These are phyloP conservation scores for Andrena minutula DNA, from an alignment of 2,888 invertebrate genomes.

Conservation along the genomic window DNA sequence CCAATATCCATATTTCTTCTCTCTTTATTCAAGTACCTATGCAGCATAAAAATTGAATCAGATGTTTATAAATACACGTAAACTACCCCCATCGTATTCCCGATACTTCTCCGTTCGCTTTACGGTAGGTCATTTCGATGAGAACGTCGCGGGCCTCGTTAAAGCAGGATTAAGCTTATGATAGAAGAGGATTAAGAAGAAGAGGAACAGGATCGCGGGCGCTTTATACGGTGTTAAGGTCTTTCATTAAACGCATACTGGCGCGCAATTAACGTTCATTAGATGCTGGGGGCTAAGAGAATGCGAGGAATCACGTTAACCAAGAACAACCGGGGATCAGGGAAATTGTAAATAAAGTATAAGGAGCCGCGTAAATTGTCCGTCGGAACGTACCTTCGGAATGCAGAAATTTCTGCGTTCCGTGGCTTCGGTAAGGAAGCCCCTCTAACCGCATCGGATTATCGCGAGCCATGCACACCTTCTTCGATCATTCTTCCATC, in stretches of 20 bases:
- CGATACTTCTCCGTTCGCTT: too few species aligned
- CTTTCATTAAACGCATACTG: conserved; percentile 47
- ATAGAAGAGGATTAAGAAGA: conserved; percentile 10
- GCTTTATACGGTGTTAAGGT: conserved; percentile 51
- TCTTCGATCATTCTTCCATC: conserved; percentile 57
- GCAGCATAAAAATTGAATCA: too few species aligned
- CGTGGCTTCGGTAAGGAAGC: conserved; percentile 31
- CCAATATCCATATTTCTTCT: too few species aligned
- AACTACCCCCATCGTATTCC: too few species aligned
- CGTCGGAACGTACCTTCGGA: conserved; percentile 54
- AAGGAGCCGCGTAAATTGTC: conserved; percentile 59
- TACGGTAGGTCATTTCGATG: background rate
- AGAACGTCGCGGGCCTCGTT: background rate
- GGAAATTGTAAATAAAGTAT: conserved; percentile 61
- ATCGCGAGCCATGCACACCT: conserved; percentile 37
- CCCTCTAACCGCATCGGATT: conserved; percentile 44
- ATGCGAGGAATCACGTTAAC: conserved; percentile 59
- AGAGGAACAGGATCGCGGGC: conserved; percentile 27
- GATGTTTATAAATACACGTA: too few species aligned
- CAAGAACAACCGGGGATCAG: conserved; percentile 56
- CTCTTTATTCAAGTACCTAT: too few species aligned
- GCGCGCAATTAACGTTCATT: conserved; percentile 57
- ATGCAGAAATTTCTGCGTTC: conserved; percentile 51
- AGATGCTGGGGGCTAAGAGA: conserved; percentile 34
- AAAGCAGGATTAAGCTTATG: conserved; percentile 22